Evolutionary conservation across 2,888 invertebrate species (phyloP).

Genomic region (Folsomia candida): DNA sequence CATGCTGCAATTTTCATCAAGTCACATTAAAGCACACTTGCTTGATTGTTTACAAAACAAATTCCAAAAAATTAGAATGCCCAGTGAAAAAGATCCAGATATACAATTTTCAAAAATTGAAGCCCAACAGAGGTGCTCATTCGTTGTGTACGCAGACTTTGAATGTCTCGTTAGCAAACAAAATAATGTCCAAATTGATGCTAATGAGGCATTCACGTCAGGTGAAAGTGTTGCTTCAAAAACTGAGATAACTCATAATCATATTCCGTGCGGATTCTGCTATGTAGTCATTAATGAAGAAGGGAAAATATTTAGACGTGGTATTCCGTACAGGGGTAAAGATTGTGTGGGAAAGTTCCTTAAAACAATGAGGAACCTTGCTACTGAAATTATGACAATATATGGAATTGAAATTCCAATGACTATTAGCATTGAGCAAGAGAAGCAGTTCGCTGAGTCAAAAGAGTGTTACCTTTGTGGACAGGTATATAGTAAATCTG

Average conservation of each 20-base stretch:
- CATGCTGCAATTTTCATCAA: neutral
- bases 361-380: neutral
- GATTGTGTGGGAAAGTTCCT: neutral
- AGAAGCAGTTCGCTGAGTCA: neutral
- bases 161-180: neutral
- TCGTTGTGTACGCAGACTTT: neutral
- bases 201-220: neutral
- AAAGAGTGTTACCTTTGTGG: neutral
- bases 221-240: neutral
- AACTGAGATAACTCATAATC: neutral
- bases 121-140: neutral
- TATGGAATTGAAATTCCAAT: neutral
- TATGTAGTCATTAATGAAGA: neutral
- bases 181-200: neutral
- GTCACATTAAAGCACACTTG: neutral
- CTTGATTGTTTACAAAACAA: neutral
- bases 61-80: neutral
- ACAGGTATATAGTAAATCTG: neutral
- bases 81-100: neutral
- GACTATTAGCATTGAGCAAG: neutral
- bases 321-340: neutral
- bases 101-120: neutral
- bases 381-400: neutral
- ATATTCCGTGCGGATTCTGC: neutral
- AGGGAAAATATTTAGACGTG: neutral